Evolutionary conservation across 2,797 vertebrate genomes (phyloP), one percentile per base, ranked within the genome.

Genomic region (Chromobotia macracanthus): DNA sequence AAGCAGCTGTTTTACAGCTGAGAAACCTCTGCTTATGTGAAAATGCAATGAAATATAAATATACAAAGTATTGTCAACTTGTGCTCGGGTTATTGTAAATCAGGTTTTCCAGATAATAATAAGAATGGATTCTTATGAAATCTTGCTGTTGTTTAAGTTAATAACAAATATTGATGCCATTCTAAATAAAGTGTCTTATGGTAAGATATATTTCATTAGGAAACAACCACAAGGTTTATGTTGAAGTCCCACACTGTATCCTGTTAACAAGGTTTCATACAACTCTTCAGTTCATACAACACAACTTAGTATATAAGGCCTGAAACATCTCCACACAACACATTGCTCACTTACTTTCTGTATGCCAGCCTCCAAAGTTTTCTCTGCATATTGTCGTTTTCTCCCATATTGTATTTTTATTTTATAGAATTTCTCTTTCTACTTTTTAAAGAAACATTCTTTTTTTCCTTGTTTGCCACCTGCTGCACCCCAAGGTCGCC

Each of bases 401-500:
- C 61, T 19, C 21, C 44, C 60, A 44, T 69, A 11, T 41, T 72
- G 50, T 68, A 3, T 16, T 50, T 51, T 18, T 5, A 5, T 16
- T 16, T 16, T 15, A 51, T 51, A 16, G 5, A 53, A 53, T n/a
- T 53, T 48, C 50, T 72, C 64, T 85, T 70, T 28, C 35, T 38
- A 38, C 1, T 10, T 41, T 53, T 58, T 72, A 56, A 48, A 80
- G 77, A 77, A 75, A 19, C 51, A 63, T 19, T 72, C 23, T 19
- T 58, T 76, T 66, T 82, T 65, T 55, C 19, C 60, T 46, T 58
- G 21, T 71, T 66, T 75, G 66, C 41, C 67, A 75, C 83, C 55
- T 83, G 74, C 70, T 75, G 63, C 64, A 81, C 86, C 74, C 87
- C 83, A 80, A 71, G 58, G 67, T 65, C 44, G 68, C 53, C 61